Base-by-base conservation (phyloP, 1,140 invertebrate species). In the Drosophila littoralis region DNA sequence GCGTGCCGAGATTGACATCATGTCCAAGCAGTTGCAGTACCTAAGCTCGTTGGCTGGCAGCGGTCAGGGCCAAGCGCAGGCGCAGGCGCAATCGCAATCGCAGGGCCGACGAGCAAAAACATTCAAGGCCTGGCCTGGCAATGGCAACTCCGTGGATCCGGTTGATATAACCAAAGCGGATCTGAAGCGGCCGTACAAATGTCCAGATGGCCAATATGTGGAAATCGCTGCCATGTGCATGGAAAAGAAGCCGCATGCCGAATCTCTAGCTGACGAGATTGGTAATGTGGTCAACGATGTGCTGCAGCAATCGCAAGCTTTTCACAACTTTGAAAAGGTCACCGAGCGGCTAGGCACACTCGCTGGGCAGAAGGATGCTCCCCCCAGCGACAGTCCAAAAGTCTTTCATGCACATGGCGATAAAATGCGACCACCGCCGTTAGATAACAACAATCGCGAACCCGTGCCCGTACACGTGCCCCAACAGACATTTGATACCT, bases 1-100 rank as follows among this genome's bases (percentile, higher is more conserved):
- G 77, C 79, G 90, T 1, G 90, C 90, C 28, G 90, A 91, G 45
- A 91, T 91, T 43, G 90, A 91, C 17, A 77, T 91, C 12, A 85
- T 91, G 46, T 78, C 83, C 10, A 91, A 91, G 51, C 90, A 91
- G 38, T 35, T 91, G 9, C 81, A 81, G 12, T 91, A 91, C 46
- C 78, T 91, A 1, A 82, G 61, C 36, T 63, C 55, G 6, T 5
- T 57, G 22, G 13, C 35, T 2, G 70, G 66, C 7, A 46, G 40
- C 15, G 40, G 42, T 2, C 55, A 45, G 10, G 73, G 63, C 1
- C 51, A 45, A n/a, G 9, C 28, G 0, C 54, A 40, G n/a, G 13
- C 63, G 6, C 46, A 13, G n/a, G 13, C 63, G 6, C 46, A 13
- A 28, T 33, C 45, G 22, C 35, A 60, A 12, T 48, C 28, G 1